Conservation (phyloP, 2,113 vertebrate genomes). For the Nicator chloris region DNA sequence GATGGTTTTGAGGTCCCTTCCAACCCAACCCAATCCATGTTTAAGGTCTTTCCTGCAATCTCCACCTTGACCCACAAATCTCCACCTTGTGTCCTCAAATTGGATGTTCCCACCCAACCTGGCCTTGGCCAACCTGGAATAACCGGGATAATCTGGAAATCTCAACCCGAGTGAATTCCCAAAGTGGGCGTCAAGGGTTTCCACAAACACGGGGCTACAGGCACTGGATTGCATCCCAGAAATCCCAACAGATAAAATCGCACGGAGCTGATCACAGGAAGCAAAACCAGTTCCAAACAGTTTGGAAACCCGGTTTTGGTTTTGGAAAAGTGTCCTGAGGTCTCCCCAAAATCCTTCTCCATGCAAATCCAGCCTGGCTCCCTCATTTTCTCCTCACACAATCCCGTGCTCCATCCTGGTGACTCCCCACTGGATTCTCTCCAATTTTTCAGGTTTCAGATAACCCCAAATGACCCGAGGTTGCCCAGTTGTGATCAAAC, state of each 20-base stretch:
- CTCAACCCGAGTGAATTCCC: neutral
- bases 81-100: neutral
- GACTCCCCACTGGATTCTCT: neutral
- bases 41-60: neutral
- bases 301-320: neutral
- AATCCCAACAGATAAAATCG: rapidly evolving
- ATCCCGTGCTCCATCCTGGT: neutral
- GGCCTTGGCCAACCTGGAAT: neutral
- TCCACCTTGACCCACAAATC: neutral
- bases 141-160: neutral
- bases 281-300: neutral
- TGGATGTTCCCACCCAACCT: neutral
- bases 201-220: no score
- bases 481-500: neutral
- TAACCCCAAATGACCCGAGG: neutral
- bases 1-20: neutral
- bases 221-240: neutral
- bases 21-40: neutral
- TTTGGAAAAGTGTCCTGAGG: neutral
- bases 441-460: neutral
- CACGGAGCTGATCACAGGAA: neutral
- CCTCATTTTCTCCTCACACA: neutral
- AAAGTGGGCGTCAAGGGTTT: rapidly evolving
- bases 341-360: neutral
- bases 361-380: neutral